Conservation (phyloP, 2,113 vertebrate species). For the Acrocephalus arundinaceus region DNA sequence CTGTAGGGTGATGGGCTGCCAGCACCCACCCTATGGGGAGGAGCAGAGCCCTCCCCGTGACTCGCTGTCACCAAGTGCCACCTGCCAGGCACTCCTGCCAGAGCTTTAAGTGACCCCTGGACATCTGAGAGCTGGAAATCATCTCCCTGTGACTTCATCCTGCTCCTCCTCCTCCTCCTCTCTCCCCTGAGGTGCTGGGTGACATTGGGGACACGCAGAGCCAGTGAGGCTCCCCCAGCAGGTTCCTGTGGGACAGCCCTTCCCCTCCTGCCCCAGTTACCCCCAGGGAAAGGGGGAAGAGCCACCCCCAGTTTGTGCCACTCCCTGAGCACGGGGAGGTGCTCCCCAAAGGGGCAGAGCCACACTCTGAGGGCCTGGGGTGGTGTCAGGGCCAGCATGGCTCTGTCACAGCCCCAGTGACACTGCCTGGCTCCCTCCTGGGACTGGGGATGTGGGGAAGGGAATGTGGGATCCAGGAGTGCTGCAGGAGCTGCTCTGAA, state of each 20-base stretch:
- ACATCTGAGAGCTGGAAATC: not conserved
- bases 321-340: accelerated
- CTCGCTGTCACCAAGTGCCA: not conserved
- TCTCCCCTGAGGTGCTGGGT: not conserved
- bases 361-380: accelerated
- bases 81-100: not conserved
- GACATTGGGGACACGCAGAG: not conserved
- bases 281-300: not conserved
- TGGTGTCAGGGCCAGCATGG: not conserved
- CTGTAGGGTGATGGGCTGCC: not conserved
- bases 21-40: slow-evolving; percentile 3
- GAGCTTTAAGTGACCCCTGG: not conserved
- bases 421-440: not conserved
- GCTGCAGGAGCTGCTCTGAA: not conserved
- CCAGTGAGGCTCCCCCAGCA: not conserved
- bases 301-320: not conserved
- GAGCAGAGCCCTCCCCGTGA: not conserved
- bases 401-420: not conserved
- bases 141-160: not conserved
- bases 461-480: not conserved
- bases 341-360: accelerated
- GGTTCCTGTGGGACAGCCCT: not conserved
- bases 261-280: not conserved
- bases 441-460: not conserved
- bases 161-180: not conserved